Base-by-base conservation (phyloP, 2,113 vertebrate species). In the Cromileptes altivelis region DNA sequence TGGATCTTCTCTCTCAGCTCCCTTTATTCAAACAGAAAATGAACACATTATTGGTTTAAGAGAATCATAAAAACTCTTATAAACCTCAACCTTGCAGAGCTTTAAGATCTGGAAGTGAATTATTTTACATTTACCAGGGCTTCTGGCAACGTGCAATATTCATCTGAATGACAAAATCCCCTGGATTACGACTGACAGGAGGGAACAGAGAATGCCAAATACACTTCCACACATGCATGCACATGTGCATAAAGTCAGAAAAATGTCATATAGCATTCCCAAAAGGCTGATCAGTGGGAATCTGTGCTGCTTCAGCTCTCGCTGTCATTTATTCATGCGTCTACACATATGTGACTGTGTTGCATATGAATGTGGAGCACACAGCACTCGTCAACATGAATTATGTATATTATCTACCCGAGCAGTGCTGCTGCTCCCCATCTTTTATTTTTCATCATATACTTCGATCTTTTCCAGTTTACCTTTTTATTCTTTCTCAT, bases 1-100 rank as follows among this genome's bases (percentile, higher is more conserved):
- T 99, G 98, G 92, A 99, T 99, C 96, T 99, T 99, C 96, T 99
- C 98, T 89, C 97, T 97, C 80, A 99, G 97, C 94, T 99, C 98
- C 95, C 98, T 99, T 92, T 19, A 79, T 15, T 67, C 55, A 25
- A 40, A 77, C 37, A 86, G 3, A 69, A 53, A 17, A 68, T 2
- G 1, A 37, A 70, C 3, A 63, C 37, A 42, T 0, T 8, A 60
- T 62, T 21, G 6, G 25, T 49, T 60, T 21, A 17, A 45, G 27
- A 70, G 11, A 50, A 62, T 25, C 8, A 60, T 37, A 21, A 21
- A 11, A 23, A 69, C 25, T 40, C 33, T 4, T 23, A 7, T 37
- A 56, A 73, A 58, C 17, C 14, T 37, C 56, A 21, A 4, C 27
- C 27, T 0, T 27, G 5, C 19, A 23, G 14, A 78, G 21, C 58